Base-by-base conservation (phyloP, 1,140 invertebrate genomes). In the Drosophila kurseongensis region DNA sequence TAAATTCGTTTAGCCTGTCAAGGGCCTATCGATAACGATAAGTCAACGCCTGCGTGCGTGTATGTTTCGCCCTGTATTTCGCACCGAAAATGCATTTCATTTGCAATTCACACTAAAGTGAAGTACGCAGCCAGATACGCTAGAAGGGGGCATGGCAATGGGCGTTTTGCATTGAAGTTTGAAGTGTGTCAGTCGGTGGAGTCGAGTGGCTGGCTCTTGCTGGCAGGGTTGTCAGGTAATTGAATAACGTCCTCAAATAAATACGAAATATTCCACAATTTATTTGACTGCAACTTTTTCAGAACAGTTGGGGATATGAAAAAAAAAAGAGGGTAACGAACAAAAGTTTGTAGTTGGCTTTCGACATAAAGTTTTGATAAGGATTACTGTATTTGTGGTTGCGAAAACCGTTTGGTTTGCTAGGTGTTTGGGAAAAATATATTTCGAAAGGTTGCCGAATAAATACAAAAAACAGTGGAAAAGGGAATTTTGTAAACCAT, bases 21-120 rank as follows among this genome's bases (percentile, higher is more conserved):
- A 44, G 51, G 32, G 51, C 54, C 73, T 63, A 78, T 82, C 74
- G 78, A 84, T 84, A 80, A 73, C 72, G 61, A 78, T 80, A 80
- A 80, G 54, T 80, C 54, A 74, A 62, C 67, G 51, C 65, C 36
- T 57, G 57, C 61, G 47, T 27, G 60, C 14, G 40, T 52, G 38
- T 40, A 14, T 35, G 35, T 16, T 36, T 45, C 29, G 45, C 47
- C 44, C 48, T 40, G 6, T 9, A 27, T 18, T 16, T 8, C 32
- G 12, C 56, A 44, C 65, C 38, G 13, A 69, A 56, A 60, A 60
- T 73, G 51, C 58, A 54, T 72, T 78, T 73, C 59, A 73, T 68
- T 80, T 69, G 32, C 62, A 63, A 71, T 77, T 60, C 73, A 56
- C 60, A 57, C 52, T 47, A 68, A 59, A 79, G 80, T 83, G 60